Conservation (phyloP, 1,140 invertebrate species). For the Brachionus plicatilis region DNA sequence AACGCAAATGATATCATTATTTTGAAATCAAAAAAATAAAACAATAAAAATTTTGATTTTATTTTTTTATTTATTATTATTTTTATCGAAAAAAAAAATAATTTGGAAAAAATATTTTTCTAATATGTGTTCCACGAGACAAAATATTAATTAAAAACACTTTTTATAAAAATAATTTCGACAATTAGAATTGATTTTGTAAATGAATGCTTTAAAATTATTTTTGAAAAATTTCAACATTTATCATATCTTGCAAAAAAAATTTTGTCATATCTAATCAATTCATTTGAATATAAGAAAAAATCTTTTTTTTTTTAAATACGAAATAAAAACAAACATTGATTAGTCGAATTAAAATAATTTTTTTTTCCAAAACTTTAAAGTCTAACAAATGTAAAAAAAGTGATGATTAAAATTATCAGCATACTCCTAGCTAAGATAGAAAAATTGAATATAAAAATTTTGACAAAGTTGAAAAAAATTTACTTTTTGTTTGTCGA, state of each 20-base stretch:
- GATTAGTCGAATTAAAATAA: not conserved
- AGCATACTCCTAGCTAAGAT: not conserved
- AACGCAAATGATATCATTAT: not conserved
- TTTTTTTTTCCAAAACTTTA: not conserved
- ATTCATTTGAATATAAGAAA: not conserved
- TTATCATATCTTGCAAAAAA: not conserved
- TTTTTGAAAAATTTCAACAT: not conserved
- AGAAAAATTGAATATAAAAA: not conserved
- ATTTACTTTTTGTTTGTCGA: not conserved
- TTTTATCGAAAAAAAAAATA: too few relatives aligned
- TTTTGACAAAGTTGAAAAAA: too few relatives aligned
- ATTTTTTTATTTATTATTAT: too few relatives aligned
- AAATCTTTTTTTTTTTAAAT: not conserved
- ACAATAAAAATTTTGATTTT: too few relatives aligned
- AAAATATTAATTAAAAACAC: not conserved
- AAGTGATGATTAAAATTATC: not conserved
- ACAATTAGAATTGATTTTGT: too few relatives aligned
- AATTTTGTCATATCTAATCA: not conserved
- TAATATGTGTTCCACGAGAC: not conserved
- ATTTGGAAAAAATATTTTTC: not conserved
- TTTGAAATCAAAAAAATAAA: too few relatives aligned
- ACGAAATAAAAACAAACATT: not conserved
- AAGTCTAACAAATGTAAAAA: not conserved
- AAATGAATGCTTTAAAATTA: not conserved
- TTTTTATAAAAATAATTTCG: not conserved